Evolutionary conservation across 2,888 invertebrate species (phyloP).

Genomic region (Agriopis marginaria): DNA sequence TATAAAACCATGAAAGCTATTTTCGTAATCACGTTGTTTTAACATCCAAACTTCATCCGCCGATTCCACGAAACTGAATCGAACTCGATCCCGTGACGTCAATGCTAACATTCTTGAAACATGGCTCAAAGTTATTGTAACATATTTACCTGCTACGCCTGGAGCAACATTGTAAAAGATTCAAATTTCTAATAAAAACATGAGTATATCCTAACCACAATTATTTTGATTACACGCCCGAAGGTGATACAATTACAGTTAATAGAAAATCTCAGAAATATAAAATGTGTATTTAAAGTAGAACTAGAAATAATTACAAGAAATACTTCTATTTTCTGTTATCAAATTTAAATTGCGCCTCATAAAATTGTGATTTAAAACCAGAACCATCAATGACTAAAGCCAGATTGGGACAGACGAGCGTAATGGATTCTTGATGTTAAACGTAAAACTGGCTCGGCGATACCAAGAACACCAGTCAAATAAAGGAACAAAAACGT

Average conservation of each 20-base stretch:
- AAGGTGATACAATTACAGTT: neutral
- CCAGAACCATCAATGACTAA: slow-evolving; percentile 32
- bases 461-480: slow-evolving; percentile 32
- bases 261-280: slow-evolving; percentile 6
- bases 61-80: slow-evolving; percentile 67
- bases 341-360: slow-evolving; percentile 7
- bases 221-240: slow-evolving; percentile 9
- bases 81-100: slow-evolving; percentile 73
- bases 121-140: slow-evolving; percentile 50
- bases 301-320: neutral
- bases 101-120: slow-evolving; percentile 65
- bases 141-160: slow-evolving; percentile 22
- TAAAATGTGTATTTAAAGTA: slow-evolving; percentile 1
- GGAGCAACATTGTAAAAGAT: neutral
- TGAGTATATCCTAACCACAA: slow-evolving; percentile 1
- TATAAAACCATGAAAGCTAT: slow-evolving; percentile 53
- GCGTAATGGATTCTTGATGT: slow-evolving; percentile 33
- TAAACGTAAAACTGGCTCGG: slow-evolving; percentile 32
- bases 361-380: slow-evolving; percentile 27
- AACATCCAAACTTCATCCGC: slow-evolving; percentile 59
- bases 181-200: slow-evolving; percentile 14
- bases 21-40: slow-evolving; percentile 57
- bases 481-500: slow-evolving; percentile 13
- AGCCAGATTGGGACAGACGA: slow-evolving; percentile 26
- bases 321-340: neutral